Evolutionary conservation across 2,797 vertebrate genomes (phyloP), one percentile per base, ranked within the genome.

Genomic region (Momotus momota): DNA sequence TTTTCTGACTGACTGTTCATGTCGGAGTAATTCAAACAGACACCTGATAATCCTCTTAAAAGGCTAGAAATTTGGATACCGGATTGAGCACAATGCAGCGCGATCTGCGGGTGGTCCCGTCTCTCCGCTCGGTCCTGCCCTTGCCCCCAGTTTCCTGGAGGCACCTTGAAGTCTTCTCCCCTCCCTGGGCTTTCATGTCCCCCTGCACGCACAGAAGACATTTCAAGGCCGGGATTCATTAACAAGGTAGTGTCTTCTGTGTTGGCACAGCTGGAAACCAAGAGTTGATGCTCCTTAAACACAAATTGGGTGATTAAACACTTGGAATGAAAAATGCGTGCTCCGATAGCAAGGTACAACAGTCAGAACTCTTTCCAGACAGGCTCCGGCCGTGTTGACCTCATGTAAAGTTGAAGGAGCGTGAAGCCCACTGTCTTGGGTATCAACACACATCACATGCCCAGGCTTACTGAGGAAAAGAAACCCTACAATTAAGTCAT

Each of bases 21-120:
- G 67, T 92, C 69, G 12, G 92, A 60, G 81, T 96, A 97, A 97
- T 96, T 98, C 96, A 91, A 96, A 97, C 89, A 97, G 96, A 95
- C 94, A 97, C 70, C 91, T 90, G 92, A 88, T 92, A 83, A 92
- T 97, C 96, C 97, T 95, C 93, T 96, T 95, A 96, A 94, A 94
- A 94, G 91, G 55, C 89, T 71, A 31, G 35, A 61, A 86, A 92
- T 93, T 97, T 93, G 88, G 93, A 22, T 73, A 67, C 45, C 13
- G 69, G 86, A 31, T 54, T 2, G 74, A 93, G 85, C 49, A 89
- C 88, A 88, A 71, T 48, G 79, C 35, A 6, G 69, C 0, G 1
- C 3, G 26, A 69, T 9, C 90, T 12, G 57, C 3, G 8, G 89
- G 96, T 69, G 94, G 94, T 60, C 94, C 81, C 8, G 0, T 60